Evolutionary conservation across 2,113 vertebrate species (phyloP).

Genomic region (Platichthys flesus): DNA sequence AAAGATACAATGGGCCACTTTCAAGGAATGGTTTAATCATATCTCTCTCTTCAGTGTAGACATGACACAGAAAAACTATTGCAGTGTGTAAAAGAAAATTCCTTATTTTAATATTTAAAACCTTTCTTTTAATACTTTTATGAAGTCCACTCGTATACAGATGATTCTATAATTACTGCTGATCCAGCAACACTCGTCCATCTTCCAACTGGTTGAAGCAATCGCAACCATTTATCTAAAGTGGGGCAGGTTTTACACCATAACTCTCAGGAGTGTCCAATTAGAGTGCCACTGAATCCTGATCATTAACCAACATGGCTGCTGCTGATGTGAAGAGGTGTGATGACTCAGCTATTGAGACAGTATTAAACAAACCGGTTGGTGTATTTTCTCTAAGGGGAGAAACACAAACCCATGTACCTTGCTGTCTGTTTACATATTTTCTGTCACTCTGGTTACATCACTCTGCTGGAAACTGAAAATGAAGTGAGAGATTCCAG

Average conservation of each 20-base stretch:
- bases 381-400: not conserved
- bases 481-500: no score
- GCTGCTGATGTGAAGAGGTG: not conserved
- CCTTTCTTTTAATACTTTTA: not conserved
- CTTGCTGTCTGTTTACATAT: no score
- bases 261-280: no score
- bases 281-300: not conserved
- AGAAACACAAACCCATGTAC: not conserved
- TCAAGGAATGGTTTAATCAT: not conserved
- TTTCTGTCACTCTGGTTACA: no score
- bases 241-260: no score
- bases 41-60: not conserved
- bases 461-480: no score
- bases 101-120: slow-evolving; percentile 36
- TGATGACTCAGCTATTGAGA: not conserved
- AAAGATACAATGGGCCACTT: not conserved
- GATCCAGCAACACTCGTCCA: not conserved
- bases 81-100: not conserved
- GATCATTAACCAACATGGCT: not conserved
- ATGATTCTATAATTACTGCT: not conserved
- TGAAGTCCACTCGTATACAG: not conserved
- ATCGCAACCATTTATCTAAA: no score
- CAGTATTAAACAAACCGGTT: not conserved
- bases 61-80: not conserved
- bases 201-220: no score